phyloP scores from a whole-genome alignment of 1,140 invertebrate species.

The Drosophila leontia region DNA sequence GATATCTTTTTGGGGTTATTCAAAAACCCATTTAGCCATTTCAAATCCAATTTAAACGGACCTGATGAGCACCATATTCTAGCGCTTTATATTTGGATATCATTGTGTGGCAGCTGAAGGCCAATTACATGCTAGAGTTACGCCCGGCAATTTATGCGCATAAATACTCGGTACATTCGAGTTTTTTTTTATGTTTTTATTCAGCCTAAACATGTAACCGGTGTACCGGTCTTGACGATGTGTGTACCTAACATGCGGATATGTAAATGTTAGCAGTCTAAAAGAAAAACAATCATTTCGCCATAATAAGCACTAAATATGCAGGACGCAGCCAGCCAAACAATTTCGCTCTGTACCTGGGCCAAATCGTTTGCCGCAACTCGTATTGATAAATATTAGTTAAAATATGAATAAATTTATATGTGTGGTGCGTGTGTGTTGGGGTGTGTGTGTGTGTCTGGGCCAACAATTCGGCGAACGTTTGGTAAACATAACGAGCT shows the following conservation, averaged over 20 bases:
- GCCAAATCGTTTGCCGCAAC: constrained; percentile 25
- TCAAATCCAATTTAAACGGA: neutral
- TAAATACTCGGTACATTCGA: constrained; percentile 19
- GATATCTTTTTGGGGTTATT: neutral
- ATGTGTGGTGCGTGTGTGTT: constrained; percentile 9
- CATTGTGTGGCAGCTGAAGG: constrained; percentile 11
- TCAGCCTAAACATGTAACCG: neutral
- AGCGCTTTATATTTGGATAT: constrained; percentile 2
- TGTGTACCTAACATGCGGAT: constrained; percentile 32
- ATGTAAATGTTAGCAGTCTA: constrained; percentile 49
- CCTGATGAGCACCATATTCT: constrained; percentile 6
- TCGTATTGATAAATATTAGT: constrained; percentile 79
- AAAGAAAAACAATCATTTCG: constrained; percentile 69
- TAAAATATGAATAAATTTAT: constrained; percentile 81
- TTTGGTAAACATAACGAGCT: constrained; percentile 78
- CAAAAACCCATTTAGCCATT: constrained; percentile 2
- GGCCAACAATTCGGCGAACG: constrained; percentile 61
- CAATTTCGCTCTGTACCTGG: constrained; percentile 46
- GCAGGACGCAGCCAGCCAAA: constrained; percentile 52
- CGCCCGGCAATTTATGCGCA: constrained; percentile 34
- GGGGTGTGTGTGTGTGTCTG: constrained; percentile 26
- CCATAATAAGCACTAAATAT: constrained; percentile 84
- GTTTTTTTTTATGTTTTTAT: constrained; percentile 34
- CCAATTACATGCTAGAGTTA: constrained; percentile 23
- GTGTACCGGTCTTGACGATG: constrained; percentile 2